Base-by-base conservation (phyloP, 1,140 invertebrate genomes). In the Psilanteris sp. region DNA sequence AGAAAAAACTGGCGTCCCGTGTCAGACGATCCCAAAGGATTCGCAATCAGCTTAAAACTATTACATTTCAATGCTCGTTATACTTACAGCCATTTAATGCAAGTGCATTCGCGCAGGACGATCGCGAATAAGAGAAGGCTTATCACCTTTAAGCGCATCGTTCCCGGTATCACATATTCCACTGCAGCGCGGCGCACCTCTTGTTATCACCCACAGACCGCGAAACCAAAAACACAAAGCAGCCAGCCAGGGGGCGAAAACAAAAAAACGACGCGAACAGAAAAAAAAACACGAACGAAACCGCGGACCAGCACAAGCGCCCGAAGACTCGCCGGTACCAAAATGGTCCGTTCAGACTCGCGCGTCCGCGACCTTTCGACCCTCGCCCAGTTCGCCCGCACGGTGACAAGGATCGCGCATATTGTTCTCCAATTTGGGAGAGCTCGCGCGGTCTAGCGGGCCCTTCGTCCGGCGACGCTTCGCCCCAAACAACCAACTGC, bases 61-160 rank as follows among this genome's bases (percentile, higher is more conserved):
- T n/a, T n/a, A n/a, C n/a, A n/a, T n/a, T n/a, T n/a, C n/a, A n/a
- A n/a, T n/a, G n/a, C n/a, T n/a, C n/a, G n/a, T n/a, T 11, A 46
- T 83, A 89, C 86, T 89, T 77, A 88, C 87, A 88, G 80, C 87
- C 87, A 89, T 82, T 89, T 88, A 73, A 89, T 89, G 81, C 86
- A 87, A 68, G 76, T 71, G 67, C 80, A 85, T 59, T 77, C 81
- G 46, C 83, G 77, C 4, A 83, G 54, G 34, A 84, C 34, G 50
- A 82, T 52, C 26, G 84, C 70, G 13, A 88, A 48, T 15, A 87
- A 54, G 22, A 86, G 44, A 48, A 85, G 54, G 66, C 76, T 54
- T 70, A 62, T 48, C 72, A 66, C 39, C 77, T 71, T 70, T 36
- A 36, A 64, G 75, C 77, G 59, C 84, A 87, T 87, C 72, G 77